Percentiles rank a stretch among this genome's conserved stretches.
These are phyloP conservation scores for Sphenopsis melanotis DNA, from an alignment of 2,797 vertebrate species.

Conservation along the genomic window DNA sequence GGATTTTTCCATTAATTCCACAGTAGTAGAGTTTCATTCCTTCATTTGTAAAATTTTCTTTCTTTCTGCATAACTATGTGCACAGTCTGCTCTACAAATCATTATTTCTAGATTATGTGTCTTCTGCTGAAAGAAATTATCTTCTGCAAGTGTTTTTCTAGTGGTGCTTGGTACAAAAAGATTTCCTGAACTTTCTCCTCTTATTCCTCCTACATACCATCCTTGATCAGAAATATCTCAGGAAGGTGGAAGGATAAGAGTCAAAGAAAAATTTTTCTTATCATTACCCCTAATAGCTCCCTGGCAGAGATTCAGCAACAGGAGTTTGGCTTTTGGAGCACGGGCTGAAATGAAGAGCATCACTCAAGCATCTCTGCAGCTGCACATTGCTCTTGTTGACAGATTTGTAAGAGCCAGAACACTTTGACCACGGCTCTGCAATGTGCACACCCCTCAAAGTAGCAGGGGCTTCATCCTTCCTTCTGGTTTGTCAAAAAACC, in stretches of 20 bases:
- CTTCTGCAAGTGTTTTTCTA: not conserved
- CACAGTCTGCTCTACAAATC: not conserved
- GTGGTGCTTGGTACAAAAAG: not conserved
- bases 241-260: not conserved
- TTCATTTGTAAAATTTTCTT: conserved; percentile 7
- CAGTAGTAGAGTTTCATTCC: not conserved
- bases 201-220: not conserved
- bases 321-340: not conserved
- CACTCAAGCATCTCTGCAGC: not conserved
- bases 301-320: not conserved
- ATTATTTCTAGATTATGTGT: not conserved
- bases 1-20: not conserved
- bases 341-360: not conserved
- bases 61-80: not conserved
- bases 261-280: not conserved
- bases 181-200: not conserved
- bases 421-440: not conserved
- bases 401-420: not conserved
- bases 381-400: not conserved
- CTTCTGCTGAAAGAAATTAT: not conserved
- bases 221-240: not conserved
- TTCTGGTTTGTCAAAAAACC: not conserved
- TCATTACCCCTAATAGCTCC: not conserved
- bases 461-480: not conserved
- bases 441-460: not conserved